Evolutionary conservation across 1,140 invertebrate species (phyloP), one percentile per base, ranked within the genome.

Genomic region (silkworm (Bombyx mori)): DNA sequence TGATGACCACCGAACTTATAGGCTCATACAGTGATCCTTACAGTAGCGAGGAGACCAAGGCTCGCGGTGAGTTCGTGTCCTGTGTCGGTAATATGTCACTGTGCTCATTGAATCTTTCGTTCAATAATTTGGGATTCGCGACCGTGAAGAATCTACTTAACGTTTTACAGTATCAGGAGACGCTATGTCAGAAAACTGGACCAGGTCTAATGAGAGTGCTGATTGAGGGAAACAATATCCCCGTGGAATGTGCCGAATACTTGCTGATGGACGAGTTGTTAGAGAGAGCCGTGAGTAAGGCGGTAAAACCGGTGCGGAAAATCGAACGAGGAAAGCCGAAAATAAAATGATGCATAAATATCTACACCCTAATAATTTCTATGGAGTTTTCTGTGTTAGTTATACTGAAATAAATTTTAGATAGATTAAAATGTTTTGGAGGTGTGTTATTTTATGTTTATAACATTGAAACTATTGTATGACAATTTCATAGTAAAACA

Each of bases 201-300:
- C 64, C 55, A 12, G 75, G 73, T 7, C 48, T 77, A 12, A n/a
- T 75, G 18, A 67, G 65, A 54, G 47, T 77, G 18, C 45, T 65
- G n/a, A 49, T 77, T 42, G 69, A 75, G 18, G 75, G 75, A 8
- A 77, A 77, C 61, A 54, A 57, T 48, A 42, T 74, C 44, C 67
- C 71, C 12, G 18, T 51, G 44, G 10, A 12, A 18, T 77, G 69
- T 57, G 7, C 49, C 3, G 67, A 72, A 45, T 53, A 68, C 7
- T 18, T 48, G 9, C 18, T 56, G n/a, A n/a, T 61, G 44, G 54
- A 47, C 26, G 26, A 35, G 26, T 35, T 35, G 26, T 35, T 35
- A 73, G 18, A 73, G 75, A 8, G 75, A 77, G 48, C 48, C 6
- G 1, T 35, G 51, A 10, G 35, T 4, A 52, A 18, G 35, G 18